Percentiles rank a stretch among this genome's conserved stretches.
These are phyloP conservation scores for Coelogynopora nodosa DNA, from an alignment of 2,888 invertebrate species.

Conservation along the genomic window DNA sequence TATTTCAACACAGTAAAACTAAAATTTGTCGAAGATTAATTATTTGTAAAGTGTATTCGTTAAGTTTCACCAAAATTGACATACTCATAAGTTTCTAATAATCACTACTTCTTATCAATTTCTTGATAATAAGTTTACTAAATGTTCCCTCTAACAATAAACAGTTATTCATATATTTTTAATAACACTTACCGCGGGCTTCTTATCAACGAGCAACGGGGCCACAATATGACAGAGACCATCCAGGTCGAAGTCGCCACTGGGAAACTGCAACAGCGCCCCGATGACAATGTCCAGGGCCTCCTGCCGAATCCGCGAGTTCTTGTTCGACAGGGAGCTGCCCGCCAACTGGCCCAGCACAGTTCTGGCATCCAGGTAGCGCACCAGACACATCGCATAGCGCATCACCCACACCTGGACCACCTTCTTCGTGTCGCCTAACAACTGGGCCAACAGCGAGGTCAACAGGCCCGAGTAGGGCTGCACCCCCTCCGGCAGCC, in stretches of 20 bases:
- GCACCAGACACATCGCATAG: slow-evolving; percentile 65
- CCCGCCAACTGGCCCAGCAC: slow-evolving; percentile 65
- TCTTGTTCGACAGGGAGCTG: slow-evolving; percentile 61
- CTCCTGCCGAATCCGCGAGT: slow-evolving; percentile 70
- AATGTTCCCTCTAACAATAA: too few species aligned
- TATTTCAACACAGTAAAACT: too few species aligned
- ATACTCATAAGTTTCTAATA: too few species aligned
- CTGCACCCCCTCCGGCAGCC: slow-evolving; percentile 60
- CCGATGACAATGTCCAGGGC: slow-evolving; percentile 74
- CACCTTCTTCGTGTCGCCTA: slow-evolving; percentile 64
- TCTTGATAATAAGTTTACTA: too few species aligned
- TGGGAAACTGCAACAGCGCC: slow-evolving; percentile 74
- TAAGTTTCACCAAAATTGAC: too few species aligned
- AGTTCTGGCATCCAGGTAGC: slow-evolving; percentile 64
- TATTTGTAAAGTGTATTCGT: too few species aligned
- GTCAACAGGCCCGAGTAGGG: slow-evolving; percentile 63
- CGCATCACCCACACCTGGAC: slow-evolving; percentile 64
- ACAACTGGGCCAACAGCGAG: slow-evolving; percentile 62
- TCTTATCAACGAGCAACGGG: slow-evolving; percentile 66
- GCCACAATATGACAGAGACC: slow-evolving; percentile 62
- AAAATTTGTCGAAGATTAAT: too few species aligned
- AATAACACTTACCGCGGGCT: slow-evolving; percentile 62
- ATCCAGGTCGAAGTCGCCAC: slow-evolving; percentile 69
- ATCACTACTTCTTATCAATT: too few species aligned
- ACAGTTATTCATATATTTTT: too few species aligned